Base-by-base conservation (phyloP, 2,888 invertebrate genomes). In the Baronia brevicornis region DNA sequence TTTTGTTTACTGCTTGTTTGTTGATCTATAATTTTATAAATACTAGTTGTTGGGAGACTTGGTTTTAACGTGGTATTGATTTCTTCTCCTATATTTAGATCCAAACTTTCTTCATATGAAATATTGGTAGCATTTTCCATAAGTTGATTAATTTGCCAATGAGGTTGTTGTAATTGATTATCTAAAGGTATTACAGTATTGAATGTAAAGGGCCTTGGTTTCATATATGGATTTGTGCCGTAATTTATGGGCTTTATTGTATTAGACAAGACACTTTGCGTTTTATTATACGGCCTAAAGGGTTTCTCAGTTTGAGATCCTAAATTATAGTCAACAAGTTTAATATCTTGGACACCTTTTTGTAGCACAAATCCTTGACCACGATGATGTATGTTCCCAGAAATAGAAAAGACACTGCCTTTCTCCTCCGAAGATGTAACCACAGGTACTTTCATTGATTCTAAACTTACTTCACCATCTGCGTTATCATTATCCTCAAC, bases 251-350 rank as follows among this genome's bases (percentile, higher is more conserved):
- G 78, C 47, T 68, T 73, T 3, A 77, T 75, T 13, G 64, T 64
- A 43, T 78, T 79, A 1, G 79, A 63, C 28, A 73, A 66, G 58
- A 72, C 69, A 12, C 42, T 32, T 24, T 48, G 41, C 1, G 69
- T 65, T 41, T 59, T 70, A 34, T 78, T 80, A 15, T 52, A 59
- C 6, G 60, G 54, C 15, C 53, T 55, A 44, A 84, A 85, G 5
- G 84, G 84, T 44, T 84, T 80, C 52, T 85, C 85, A 4, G 85
- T 85, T 60, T 85, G 85, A 8, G 75, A 75, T 26, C 82, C 84
- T 34, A 61, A 49, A 39, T 80, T 74, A 15, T 66, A 65, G 25
- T 63, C 51, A 10, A 61, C 39, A 29, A 49, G 40, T 27, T 60
- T 40, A 14, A 47, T 59, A 8, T 53, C 65, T 4, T 53, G 41